These are phyloP conservation scores for Rynchops niger DNA, from an alignment of 2,113 vertebrate species.

Conservation along the genomic window DNA sequence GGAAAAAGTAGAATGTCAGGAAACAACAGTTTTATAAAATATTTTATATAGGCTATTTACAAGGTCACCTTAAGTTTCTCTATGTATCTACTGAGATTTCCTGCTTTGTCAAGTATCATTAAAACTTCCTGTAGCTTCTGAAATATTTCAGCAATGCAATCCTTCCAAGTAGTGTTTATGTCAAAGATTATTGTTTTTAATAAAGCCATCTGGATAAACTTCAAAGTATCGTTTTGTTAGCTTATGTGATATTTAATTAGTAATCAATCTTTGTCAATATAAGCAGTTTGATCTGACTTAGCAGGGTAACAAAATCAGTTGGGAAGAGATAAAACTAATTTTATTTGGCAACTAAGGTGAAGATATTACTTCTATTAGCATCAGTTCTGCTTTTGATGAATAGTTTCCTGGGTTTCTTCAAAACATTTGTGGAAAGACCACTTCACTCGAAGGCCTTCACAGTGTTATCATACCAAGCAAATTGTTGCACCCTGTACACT, in stretches of 20 bases:
- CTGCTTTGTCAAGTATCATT: conserved; percentile 41
- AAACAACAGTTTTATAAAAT: conserved; percentile 47
- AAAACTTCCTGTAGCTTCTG: conserved; percentile 18
- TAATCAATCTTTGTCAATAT: conserved; percentile 69
- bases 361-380: background rate
- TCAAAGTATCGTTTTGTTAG: conserved; percentile 48
- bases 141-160: conserved; percentile 29
- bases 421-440: background rate
- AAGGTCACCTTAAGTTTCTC: conserved; percentile 74
- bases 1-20: conserved; percentile 27
- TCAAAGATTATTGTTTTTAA: conserved; percentile 47
- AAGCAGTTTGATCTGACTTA: conserved; percentile 61
- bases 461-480: background rate
- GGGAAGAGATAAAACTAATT: conserved; percentile 54
- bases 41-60: conserved; percentile 59
- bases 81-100: conserved; percentile 38
- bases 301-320: conserved; percentile 29
- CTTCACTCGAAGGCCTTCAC: background rate
- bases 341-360: conserved; percentile 12
- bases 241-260: conserved; percentile 53
- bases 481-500: background rate
- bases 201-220: conserved; percentile 61
- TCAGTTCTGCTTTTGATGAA: background rate
- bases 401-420: background rate
- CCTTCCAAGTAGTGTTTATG: conserved; percentile 37